A percentile compares a stretch with the other conserved stretches of the same genome.
Conservation (phyloP, 1,140 invertebrate genomes). For the Cherax quadricarinatus region DNA sequence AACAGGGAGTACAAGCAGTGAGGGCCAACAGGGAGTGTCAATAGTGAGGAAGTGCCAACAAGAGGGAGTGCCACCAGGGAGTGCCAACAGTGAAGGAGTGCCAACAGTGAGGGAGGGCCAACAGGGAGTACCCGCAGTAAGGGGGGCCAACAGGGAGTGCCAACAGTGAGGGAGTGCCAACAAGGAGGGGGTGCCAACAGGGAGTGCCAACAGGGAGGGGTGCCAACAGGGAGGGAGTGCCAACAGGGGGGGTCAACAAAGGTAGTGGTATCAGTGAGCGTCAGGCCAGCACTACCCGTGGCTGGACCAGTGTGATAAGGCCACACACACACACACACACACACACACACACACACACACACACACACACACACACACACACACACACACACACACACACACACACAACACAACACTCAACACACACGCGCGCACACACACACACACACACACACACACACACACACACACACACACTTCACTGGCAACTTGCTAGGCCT, state of each 20-base stretch:
- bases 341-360: slow-evolving; percentile 18
- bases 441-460: slow-evolving; percentile 20
- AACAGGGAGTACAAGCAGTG: background rate
- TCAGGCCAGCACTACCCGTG: background rate
- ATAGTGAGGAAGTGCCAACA: background rate
- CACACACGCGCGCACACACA: background rate
- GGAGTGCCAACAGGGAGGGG: background rate
- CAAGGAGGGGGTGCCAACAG: background rate
- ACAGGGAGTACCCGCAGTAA: no score
- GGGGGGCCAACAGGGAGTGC: background rate
- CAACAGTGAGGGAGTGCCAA: background rate
- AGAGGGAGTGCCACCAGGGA: slow-evolving; percentile 17
- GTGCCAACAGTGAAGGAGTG: background rate
- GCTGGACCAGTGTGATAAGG: background rate
- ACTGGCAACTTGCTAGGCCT: no score
- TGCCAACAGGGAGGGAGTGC: background rate
- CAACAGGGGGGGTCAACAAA: background rate
- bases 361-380: slow-evolving; percentile 39
- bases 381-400: slow-evolving; percentile 31
- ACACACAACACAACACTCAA: no score
- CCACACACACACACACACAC: slow-evolving; percentile 13
- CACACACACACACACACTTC: slow-evolving; percentile 15
- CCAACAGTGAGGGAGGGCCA: no score
- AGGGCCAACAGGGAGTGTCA: no score
- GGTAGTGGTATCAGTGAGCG: slow-evolving; percentile 21